Percentiles rank a stretch among this genome's conserved stretches.
Conservation (phyloP, 2,113 vertebrate genomes). For the Podilymbus podiceps region DNA sequence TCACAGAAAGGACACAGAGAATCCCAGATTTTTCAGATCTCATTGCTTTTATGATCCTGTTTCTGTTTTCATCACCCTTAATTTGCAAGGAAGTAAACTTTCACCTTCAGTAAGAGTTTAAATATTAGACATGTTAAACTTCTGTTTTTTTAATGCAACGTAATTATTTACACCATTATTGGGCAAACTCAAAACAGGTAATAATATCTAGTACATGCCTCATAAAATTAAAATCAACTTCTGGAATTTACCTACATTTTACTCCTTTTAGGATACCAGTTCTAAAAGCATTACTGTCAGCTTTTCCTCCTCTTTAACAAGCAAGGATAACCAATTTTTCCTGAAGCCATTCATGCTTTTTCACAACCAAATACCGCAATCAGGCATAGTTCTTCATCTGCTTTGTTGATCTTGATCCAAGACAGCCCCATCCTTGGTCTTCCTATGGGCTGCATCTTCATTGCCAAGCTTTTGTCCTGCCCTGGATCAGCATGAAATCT, state of each 20-base stretch:
- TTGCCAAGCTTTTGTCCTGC: not conserved
- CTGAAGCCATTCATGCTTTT: not conserved
- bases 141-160: accelerated
- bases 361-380: not conserved
- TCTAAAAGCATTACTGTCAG: not conserved
- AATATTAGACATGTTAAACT: not conserved
- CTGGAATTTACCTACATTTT: not conserved
- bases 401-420: not conserved
- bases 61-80: not conserved
- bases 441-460: not conserved
- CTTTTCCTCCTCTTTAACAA: not conserved
- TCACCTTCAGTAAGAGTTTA: not conserved
- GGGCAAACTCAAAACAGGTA: accelerated
- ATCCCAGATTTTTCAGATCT: not conserved
- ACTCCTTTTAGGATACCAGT: not conserved
- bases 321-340: not conserved
- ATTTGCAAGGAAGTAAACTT: not conserved
- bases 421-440: not conserved
- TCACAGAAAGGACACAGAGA: not conserved
- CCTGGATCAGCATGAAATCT: not conserved
- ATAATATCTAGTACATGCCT: not conserved
- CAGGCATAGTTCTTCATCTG: not conserved
- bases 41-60: not conserved
- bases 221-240: not conserved
- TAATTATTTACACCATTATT: not conserved